Conservation (phyloP, 2,113 vertebrate species). For the Ivindomyrus marchei region DNA sequence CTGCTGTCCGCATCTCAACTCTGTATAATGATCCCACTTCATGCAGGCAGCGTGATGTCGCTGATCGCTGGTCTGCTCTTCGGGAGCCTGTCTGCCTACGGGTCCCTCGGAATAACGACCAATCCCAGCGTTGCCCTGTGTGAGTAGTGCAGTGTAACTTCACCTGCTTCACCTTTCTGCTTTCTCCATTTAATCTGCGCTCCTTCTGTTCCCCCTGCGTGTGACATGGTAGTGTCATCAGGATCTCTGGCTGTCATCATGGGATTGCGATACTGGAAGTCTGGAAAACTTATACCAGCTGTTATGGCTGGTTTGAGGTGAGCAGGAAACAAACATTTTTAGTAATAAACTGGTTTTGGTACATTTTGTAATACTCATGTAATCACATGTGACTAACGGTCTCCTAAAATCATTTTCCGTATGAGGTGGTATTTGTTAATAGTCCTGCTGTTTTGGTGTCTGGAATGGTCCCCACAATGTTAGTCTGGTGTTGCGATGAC, state of each 20-base stretch:
- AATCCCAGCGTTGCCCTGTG: conserved; percentile 57
- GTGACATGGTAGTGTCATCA: conserved; percentile 67
- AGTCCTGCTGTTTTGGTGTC: background rate
- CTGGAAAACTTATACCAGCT: conserved; percentile 83
- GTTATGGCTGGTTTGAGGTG: conserved; percentile 83
- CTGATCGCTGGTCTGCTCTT: conserved; percentile 78
- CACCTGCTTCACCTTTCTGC: background rate
- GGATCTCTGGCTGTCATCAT: conserved; percentile 74
- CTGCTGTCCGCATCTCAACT: background rate
- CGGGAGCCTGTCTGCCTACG: conserved; percentile 74
- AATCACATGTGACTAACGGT: background rate
- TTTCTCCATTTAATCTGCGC: background rate
- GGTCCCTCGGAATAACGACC: conserved; percentile 70
- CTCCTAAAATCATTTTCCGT: background rate
- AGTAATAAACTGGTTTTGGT: background rate
- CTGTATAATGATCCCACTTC: background rate
- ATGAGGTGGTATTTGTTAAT: background rate
- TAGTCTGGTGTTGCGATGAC: background rate
- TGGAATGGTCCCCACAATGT: background rate
- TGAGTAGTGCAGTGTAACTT: conserved; percentile 57
- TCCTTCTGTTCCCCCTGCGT: conserved; percentile 11
- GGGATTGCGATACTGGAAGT: conserved; percentile 85
- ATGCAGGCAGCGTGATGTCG: conserved; percentile 76
- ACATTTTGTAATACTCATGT: background rate
- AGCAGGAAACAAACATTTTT: conserved; percentile 22